A percentile compares a stretch with the other conserved stretches of the same genome.
Evolutionary conservation across 1,140 invertebrate genomes (phyloP).

Genomic region (Drosophila kanapiae): DNA sequence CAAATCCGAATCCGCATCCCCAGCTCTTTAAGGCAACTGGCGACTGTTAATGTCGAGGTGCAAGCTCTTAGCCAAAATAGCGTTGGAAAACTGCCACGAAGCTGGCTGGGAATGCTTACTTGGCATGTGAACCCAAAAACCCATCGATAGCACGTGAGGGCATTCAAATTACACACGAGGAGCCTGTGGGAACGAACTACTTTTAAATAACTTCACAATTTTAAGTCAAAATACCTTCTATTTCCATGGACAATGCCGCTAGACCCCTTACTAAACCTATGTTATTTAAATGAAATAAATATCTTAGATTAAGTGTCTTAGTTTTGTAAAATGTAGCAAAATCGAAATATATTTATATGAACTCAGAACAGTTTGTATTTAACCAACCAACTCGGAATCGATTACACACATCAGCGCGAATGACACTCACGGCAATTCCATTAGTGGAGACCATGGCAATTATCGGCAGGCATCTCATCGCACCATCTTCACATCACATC

Average conservation of each 20-base stretch:
- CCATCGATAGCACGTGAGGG: slow-evolving; percentile 24
- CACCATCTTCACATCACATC: slow-evolving; percentile 32
- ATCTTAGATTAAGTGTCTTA: too few species aligned
- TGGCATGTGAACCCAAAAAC: slow-evolving; percentile 33
- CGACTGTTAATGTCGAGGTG: slow-evolving; percentile 32
- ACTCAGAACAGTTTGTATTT: background rate
- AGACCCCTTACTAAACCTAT: background rate
- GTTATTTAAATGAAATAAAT: too few species aligned
- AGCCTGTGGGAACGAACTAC: slow-evolving; percentile 7
- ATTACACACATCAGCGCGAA: slow-evolving; percentile 22
- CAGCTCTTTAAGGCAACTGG: slow-evolving; percentile 19
- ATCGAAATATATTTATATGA: background rate
- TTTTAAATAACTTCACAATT: background rate
- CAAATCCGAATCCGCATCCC: slow-evolving; percentile 10
- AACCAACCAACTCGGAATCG: slow-evolving; percentile 17
- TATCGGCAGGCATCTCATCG: slow-evolving; percentile 35
- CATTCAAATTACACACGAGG: slow-evolving; percentile 13
- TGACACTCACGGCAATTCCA: slow-evolving; percentile 30
- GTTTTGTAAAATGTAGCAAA: too few species aligned
- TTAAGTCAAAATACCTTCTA: background rate
- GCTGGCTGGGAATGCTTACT: slow-evolving; percentile 20
- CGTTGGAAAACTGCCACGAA: slow-evolving; percentile 7
- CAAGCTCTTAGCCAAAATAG: slow-evolving; percentile 24
- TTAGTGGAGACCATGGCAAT: slow-evolving; percentile 27
- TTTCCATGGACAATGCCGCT: background rate